phyloP scores from a whole-genome alignment of 2,888 invertebrate species.

The Petrolisthes cinctipes region DNA sequence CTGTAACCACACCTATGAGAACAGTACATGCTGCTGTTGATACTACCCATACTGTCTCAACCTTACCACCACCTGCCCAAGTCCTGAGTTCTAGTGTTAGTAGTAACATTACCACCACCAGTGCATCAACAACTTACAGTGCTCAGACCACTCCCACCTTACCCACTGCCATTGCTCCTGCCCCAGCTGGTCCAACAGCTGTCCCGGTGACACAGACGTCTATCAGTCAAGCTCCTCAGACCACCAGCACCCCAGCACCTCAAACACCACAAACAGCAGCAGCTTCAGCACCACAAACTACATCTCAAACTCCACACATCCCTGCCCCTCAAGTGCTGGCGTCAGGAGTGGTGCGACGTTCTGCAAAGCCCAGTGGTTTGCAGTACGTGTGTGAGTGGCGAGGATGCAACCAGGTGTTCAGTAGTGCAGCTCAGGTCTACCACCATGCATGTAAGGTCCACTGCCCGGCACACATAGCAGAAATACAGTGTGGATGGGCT shows the following conservation, averaged over 20 bases:
- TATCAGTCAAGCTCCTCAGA: slow-evolving; percentile 60
- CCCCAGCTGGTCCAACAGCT: slow-evolving; percentile 66
- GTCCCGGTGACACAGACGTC: slow-evolving; percentile 67
- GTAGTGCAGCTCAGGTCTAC: slow-evolving; percentile 76
- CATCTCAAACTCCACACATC: slow-evolving; percentile 57
- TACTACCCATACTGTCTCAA: slow-evolving; percentile 27
- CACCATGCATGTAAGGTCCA: slow-evolving; percentile 88
- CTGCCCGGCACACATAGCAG: slow-evolving; percentile 78
- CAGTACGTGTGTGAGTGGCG: slow-evolving; percentile 89
- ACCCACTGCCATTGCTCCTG: slow-evolving; percentile 66
- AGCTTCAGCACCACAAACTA: slow-evolving; percentile 15
- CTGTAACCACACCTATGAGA: slow-evolving; percentile 46
- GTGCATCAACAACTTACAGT: slow-evolving; percentile 62
- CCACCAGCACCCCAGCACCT: slow-evolving; percentile 60
- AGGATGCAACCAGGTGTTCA: slow-evolving; percentile 78
- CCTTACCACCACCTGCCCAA: slow-evolving; percentile 35
- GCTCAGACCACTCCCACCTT: slow-evolving; percentile 64
- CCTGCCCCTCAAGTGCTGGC: slow-evolving; percentile 65
- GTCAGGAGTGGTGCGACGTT: slow-evolving; percentile 63
- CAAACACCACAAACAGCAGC: slow-evolving; percentile 33
- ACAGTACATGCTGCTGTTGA: slow-evolving; percentile 37
- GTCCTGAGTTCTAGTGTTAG: slow-evolving; percentile 34
- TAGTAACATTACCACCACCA: slow-evolving; percentile 44
- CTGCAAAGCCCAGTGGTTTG: slow-evolving; percentile 67
- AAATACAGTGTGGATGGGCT: slow-evolving; percentile 91